A percentile compares a stretch with the other conserved stretches of the same genome.
Evolutionary conservation across 2,797 vertebrate species (phyloP).

Genomic region (Clarias laeviceps): DNA sequence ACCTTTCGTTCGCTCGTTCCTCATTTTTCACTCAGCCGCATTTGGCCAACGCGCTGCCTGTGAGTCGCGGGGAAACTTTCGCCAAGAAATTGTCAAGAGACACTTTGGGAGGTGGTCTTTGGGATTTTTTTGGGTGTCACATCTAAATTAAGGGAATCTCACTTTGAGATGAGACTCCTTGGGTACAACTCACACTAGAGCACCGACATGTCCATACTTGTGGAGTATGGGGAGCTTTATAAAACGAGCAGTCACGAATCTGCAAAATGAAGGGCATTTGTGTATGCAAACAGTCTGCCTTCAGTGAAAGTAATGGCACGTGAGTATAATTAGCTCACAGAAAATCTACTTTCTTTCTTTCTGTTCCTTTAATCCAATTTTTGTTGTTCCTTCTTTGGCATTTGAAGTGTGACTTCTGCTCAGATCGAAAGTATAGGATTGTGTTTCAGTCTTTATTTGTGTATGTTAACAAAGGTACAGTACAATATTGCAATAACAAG

Average conservation of each 20-base stretch:
- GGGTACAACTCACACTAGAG: slow-evolving; percentile 12
- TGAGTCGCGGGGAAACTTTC: slow-evolving; percentile 26
- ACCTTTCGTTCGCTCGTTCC: slow-evolving; percentile 12
- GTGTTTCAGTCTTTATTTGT: neutral
- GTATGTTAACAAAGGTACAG: neutral
- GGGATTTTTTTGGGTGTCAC: slow-evolving; percentile 32
- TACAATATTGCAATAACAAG: neutral
- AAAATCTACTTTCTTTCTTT: neutral
- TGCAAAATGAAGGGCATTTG: slow-evolving; percentile 28
- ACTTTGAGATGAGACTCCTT: slow-evolving; percentile 48
- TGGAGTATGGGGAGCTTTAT: slow-evolving; percentile 29
- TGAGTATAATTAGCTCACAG: neutral
- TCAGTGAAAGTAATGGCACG: neutral
- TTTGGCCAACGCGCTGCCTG: slow-evolving; percentile 24
- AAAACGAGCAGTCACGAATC: slow-evolving; percentile 4
- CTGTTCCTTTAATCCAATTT: neutral
- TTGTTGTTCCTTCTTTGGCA: neutral
- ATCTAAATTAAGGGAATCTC: slow-evolving; percentile 56
- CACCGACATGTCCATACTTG: slow-evolving; percentile 41
- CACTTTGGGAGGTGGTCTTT: slow-evolving; percentile 23
- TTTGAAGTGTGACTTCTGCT: neutral
- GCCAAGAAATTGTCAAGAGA: slow-evolving; percentile 38
- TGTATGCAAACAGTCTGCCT: slow-evolving; percentile 14
- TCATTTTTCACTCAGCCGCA: slow-evolving; percentile 13
- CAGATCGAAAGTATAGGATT: neutral